phyloP scores from a whole-genome alignment of 2,888 invertebrate species.

The Zaprionus bogoriensis region DNA sequence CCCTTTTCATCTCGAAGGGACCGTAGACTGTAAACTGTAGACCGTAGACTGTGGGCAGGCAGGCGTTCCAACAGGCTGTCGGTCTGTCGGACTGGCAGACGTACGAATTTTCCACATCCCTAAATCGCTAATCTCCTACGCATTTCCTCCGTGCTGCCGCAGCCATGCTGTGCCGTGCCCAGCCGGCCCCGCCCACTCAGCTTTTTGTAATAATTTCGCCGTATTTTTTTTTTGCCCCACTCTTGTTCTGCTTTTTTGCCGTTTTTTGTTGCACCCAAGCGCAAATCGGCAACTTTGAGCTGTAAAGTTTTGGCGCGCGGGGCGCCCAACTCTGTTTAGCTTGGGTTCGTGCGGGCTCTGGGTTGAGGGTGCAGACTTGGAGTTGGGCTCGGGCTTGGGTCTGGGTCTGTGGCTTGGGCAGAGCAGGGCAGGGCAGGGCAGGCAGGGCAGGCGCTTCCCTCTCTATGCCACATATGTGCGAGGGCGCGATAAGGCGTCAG shows the following conservation, averaged over 20 bases:
- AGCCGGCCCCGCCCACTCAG: constrained; percentile 12
- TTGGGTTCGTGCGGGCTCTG: constrained; percentile 16
- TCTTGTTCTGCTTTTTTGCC: neutral
- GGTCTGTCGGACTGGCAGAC: constrained; percentile 51
- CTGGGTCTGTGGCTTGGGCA: constrained; percentile 17
- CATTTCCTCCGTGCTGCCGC: constrained; percentile 62
- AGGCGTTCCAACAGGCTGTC: neutral
- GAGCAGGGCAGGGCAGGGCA: too few relatives aligned
- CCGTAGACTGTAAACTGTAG: neutral
- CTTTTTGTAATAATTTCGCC: constrained; percentile 69
- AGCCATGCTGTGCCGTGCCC: constrained; percentile 13
- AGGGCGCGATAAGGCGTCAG: constrained; percentile 76
- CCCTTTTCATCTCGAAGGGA: constrained; percentile 39
- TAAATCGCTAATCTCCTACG: constrained; percentile 79
- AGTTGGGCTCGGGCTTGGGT: constrained; percentile 12
- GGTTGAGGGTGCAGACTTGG: neutral
- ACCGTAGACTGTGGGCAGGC: neutral
- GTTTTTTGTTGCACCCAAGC: constrained; percentile 58
- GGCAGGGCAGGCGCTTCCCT: neutral
- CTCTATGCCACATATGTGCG: constrained; percentile 66
- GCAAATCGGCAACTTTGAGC: constrained; percentile 76
- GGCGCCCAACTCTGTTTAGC: constrained; percentile 42
- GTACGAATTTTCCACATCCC: constrained; percentile 78
- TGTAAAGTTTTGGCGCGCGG: constrained; percentile 59
- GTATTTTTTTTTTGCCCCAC: constrained; percentile 18